These are phyloP conservation scores for Tetramorium parvispinum DNA, from an alignment of 1,140 invertebrate genomes.

Conservation along the genomic window DNA sequence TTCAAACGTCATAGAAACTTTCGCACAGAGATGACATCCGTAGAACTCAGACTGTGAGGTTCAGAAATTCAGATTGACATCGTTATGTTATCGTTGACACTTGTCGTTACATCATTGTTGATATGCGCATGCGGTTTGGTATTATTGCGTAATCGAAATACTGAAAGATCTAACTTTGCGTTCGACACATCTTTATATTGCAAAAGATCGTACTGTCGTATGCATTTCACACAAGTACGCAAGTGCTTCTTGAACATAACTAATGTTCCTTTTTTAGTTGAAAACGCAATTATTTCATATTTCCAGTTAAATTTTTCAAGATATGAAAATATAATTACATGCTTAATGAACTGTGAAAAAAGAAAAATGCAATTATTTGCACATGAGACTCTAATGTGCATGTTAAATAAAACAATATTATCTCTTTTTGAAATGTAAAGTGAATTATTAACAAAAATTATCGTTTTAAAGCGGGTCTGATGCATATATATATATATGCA, in stretches of 20 bases:
- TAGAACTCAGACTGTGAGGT: background rate
- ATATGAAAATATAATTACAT: background rate
- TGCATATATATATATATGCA: background rate
- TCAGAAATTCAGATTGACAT: background rate
- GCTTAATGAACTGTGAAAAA: conserved; percentile 22
- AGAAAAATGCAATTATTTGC: conserved; percentile 51
- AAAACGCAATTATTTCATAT: conserved; percentile 2
- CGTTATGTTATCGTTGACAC: background rate
- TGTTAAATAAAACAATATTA: conserved; percentile 52
- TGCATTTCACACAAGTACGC: conserved; percentile 51
- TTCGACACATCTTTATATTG: conserved; percentile 73
- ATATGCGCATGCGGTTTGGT: background rate
- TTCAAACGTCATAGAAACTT: background rate
- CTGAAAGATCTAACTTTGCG: conserved; percentile 71
- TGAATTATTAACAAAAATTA: conserved; percentile 39
- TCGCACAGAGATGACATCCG: background rate
- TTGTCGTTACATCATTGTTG: background rate
- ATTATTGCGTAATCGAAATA: conserved; percentile 54
- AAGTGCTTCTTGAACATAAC: conserved; percentile 72
- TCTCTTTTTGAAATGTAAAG: conserved; percentile 26
- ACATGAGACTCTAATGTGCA: conserved; percentile 40
- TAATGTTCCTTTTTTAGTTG: background rate
- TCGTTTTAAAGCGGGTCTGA: conserved; percentile 46
- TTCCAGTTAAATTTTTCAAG: conserved; percentile 2
- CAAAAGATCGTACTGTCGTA: conserved; percentile 49